These are phyloP conservation scores for Homarus americanus DNA, from an alignment of 1,140 invertebrate genomes.

Conservation along the genomic window DNA sequence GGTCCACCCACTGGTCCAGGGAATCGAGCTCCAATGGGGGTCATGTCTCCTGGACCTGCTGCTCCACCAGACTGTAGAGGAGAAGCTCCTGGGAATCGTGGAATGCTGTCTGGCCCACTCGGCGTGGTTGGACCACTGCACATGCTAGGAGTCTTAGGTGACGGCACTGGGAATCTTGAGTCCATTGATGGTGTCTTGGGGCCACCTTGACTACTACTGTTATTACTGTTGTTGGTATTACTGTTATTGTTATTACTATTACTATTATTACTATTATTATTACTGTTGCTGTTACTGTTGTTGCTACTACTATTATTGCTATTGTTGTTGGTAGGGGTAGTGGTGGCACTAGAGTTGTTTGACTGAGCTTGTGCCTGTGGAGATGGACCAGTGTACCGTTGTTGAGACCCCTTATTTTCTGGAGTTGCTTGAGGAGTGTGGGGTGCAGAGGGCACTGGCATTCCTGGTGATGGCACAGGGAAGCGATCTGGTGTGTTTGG, in stretches of 20 bases:
- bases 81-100: conserved; percentile 82
- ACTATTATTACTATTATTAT: conserved; percentile 26
- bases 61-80: conserved; percentile 64
- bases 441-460: conserved; percentile 61
- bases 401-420: conserved; percentile 60
- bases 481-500: conserved; percentile 74
- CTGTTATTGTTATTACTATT: conserved; percentile 22
- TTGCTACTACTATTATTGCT: conserved; percentile 48
- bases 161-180: conserved; percentile 86
- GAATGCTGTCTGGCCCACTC: conserved; percentile 81
- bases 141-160: conserved; percentile 87
- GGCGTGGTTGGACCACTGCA: conserved; percentile 80
- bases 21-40: conserved; percentile 71
- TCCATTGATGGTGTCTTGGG: conserved; percentile 72
- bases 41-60: conserved; percentile 71
- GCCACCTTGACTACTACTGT: conserved; percentile 68
- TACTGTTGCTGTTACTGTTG: conserved; percentile 13
- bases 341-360: conserved; percentile 21
- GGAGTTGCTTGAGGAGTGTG: conserved; percentile 65
- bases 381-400: conserved; percentile 62
- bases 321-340: conserved; percentile 46
- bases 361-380: conserved; percentile 17
- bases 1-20: conserved; percentile 46
- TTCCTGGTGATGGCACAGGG: conserved; percentile 66
- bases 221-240: conserved; percentile 58